Evolutionary conservation across 2,113 vertebrate genomes (phyloP).

Genomic region (Herpailurus yagouaroundi): DNA sequence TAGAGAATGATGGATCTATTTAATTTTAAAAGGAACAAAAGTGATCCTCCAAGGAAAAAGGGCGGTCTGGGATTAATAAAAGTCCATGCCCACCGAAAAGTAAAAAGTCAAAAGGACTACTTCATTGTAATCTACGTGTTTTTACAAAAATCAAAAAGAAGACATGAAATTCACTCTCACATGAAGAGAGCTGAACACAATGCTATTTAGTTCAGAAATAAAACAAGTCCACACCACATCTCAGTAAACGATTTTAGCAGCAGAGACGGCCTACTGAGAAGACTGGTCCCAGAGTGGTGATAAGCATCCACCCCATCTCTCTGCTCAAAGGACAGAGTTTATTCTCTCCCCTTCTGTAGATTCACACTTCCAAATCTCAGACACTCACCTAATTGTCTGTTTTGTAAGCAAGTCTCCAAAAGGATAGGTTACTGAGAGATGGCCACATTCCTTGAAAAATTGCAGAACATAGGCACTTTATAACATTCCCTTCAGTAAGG

Average conservation of each 20-base stretch:
- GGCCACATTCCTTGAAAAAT: neutral
- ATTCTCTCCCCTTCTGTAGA: neutral
- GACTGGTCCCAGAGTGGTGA: neutral
- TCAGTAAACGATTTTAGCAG: neutral
- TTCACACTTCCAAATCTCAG: neutral
- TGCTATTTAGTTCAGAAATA: neutral
- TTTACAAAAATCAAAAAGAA: neutral
- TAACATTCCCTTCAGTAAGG: neutral
- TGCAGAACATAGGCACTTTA: neutral
- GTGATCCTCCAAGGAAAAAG: constrained; percentile 35
- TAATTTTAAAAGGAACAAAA: constrained; percentile 45
- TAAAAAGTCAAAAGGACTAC: neutral
- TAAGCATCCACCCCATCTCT: neutral
- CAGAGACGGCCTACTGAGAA: neutral
- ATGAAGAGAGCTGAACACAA: neutral
- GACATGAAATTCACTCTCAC: neutral
- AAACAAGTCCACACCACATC: neutral
- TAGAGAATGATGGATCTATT: constrained; percentile 46
- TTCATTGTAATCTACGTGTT: neutral
- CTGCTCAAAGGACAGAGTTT: neutral
- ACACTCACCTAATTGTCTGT: neutral
- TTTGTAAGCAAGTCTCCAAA: neutral
- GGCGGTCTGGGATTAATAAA: neutral
- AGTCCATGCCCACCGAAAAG: neutral
- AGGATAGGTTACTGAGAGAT: neutral